These are phyloP conservation scores for Drosophila pseudoananassae DNA, from an alignment of 1,140 invertebrate genomes.

Conservation along the genomic window DNA sequence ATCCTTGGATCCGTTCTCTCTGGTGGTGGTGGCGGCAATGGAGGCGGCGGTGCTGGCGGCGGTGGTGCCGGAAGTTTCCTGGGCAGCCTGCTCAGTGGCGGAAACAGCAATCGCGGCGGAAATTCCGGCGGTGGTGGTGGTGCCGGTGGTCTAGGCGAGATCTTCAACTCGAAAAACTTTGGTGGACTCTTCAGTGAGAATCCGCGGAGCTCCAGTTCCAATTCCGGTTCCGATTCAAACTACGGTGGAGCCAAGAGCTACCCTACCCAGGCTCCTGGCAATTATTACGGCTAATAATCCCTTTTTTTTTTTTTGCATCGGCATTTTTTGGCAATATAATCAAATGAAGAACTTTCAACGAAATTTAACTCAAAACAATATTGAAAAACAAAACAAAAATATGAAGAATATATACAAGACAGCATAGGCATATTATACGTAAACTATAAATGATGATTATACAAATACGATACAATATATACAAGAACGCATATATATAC, in stretches of 20 bases:
- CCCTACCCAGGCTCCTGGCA: slow-evolving; percentile 74
- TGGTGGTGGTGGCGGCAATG: slow-evolving; percentile 55
- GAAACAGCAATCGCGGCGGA: slow-evolving; percentile 35
- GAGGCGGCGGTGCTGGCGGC: slow-evolving; percentile 34
- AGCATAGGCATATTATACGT: slow-evolving; percentile 43
- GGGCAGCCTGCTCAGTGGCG: slow-evolving; percentile 63
- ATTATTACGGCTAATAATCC: slow-evolving; percentile 53
- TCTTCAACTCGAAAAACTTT: slow-evolving; percentile 75
- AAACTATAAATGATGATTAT: slow-evolving; percentile 46
- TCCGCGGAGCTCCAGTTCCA: slow-evolving; percentile 40
- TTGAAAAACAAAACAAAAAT: slow-evolving; percentile 17
- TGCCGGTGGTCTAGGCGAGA: slow-evolving; percentile 58
- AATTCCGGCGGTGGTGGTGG: slow-evolving; percentile 38
- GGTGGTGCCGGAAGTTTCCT: slow-evolving; percentile 64
- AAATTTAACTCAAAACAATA: slow-evolving; percentile 46
- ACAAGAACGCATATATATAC: slow-evolving; percentile 30
- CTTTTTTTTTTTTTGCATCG: slow-evolving; percentile 14
- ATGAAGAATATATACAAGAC: slow-evolving; percentile 19
- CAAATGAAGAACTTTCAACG: slow-evolving; percentile 61
- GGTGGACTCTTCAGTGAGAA: slow-evolving; percentile 81
- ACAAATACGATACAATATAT: slow-evolving; percentile 54
- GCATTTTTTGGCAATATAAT: slow-evolving; percentile 49
- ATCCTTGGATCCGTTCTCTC: slow-evolving; percentile 64
- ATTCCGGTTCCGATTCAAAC: slow-evolving; percentile 15
- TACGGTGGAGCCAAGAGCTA: slow-evolving; percentile 63